A percentile compares a stretch with the other conserved stretches of the same genome.
Evolutionary conservation across 2,888 invertebrate genomes (phyloP).

Genomic region (Xiphydria camelus): DNA sequence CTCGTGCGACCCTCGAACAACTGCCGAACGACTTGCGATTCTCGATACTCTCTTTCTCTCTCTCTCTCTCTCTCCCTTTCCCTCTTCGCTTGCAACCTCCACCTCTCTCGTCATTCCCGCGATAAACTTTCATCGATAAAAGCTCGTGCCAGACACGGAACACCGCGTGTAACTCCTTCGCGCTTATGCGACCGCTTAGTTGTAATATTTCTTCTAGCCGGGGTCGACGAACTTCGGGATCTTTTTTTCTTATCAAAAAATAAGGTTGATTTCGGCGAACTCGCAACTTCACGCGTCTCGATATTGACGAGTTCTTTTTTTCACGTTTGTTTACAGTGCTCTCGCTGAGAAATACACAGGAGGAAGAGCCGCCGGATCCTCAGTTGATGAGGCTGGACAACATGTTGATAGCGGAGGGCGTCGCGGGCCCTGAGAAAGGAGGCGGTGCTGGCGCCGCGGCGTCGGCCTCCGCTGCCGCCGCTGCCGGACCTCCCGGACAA

Average conservation of each 20-base stretch:
- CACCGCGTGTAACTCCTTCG: no score
- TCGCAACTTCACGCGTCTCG: no score
- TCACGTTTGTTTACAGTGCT: conserved; percentile 66
- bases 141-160: no score
- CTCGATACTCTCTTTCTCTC: no score
- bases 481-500: conserved; percentile 71
- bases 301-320: background rate
- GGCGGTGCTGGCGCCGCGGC: conserved; percentile 88
- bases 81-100: no score
- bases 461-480: conserved; percentile 81
- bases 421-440: conserved; percentile 93
- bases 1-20: background rate
- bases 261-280: conserved; percentile 6
- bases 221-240: no score
- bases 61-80: conserved; percentile 13
- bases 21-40: background rate
- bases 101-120: no score
- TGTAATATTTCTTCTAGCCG: no score
- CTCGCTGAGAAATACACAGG: conserved; percentile 94
- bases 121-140: no score
- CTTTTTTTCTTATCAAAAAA: background rate
- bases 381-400: conserved; percentile 98
- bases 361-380: conserved; percentile 97
- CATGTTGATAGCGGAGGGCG: conserved; percentile 98
- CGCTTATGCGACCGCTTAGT: no score